These are phyloP conservation scores for Augochlorella aurata DNA, from an alignment of 2,888 invertebrate genomes.

Conservation along the genomic window DNA sequence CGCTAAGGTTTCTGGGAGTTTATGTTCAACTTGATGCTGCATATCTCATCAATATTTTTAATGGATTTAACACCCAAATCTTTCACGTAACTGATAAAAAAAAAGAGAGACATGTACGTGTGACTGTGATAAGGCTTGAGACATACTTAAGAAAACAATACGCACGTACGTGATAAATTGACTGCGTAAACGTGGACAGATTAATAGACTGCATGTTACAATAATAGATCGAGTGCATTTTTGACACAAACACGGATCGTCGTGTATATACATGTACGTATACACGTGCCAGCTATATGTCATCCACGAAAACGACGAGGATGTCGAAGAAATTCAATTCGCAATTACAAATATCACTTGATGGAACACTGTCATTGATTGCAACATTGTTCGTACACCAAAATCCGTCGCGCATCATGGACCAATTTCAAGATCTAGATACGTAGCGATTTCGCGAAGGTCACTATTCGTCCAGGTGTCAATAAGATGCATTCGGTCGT, in stretches of 20 bases:
- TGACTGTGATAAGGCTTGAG: neutral
- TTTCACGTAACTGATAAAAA: slow-evolving; percentile 37
- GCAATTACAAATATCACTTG: neutral
- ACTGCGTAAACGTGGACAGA: neutral
- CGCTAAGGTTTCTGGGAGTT: slow-evolving; percentile 32
- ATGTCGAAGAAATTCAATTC: neutral
- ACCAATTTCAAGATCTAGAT: slow-evolving; percentile 3
- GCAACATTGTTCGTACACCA: neutral
- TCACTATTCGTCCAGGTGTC: slow-evolving; percentile 10
- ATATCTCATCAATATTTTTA: slow-evolving; percentile 76
- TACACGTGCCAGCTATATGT: neutral
- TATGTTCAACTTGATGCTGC: slow-evolving; percentile 71
- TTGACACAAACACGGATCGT: neutral
- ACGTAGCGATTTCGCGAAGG: neutral
- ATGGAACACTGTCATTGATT: neutral
- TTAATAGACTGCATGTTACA: slow-evolving; percentile 4
- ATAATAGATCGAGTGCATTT: slow-evolving; percentile 42
- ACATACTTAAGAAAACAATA: neutral
- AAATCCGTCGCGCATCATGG: neutral
- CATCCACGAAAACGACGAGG: neutral
- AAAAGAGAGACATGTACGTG: neutral
- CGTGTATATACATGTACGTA: neutral
- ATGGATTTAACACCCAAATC: slow-evolving; percentile 74
- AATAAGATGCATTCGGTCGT: neutral
- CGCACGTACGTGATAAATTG: neutral